These are phyloP conservation scores for Onychostruthus taczanowskii DNA, from an alignment of 2,113 vertebrate genomes.

Conservation along the genomic window DNA sequence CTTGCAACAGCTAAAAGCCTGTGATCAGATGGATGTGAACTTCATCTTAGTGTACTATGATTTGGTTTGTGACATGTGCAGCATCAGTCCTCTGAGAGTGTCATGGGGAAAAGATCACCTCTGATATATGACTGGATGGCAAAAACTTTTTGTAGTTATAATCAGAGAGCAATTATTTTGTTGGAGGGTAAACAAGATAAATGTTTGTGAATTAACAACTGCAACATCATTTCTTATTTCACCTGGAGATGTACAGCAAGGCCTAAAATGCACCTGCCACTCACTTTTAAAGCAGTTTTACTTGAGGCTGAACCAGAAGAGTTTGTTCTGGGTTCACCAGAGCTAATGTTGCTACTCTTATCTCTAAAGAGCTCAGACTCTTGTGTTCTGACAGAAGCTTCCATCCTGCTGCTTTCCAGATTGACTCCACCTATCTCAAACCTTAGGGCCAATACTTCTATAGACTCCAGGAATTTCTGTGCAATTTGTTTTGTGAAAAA, in stretches of 20 bases:
- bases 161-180: slow-evolving; percentile 63
- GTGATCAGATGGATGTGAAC: background rate
- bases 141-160: slow-evolving; percentile 62
- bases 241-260: background rate
- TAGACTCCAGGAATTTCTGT: background rate
- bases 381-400: background rate
- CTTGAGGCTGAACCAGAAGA: background rate
- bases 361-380: background rate
- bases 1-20: background rate
- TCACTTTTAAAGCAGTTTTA: background rate
- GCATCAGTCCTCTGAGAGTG: slow-evolving; percentile 40
- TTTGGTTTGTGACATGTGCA: slow-evolving; percentile 50
- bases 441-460: background rate
- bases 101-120: slow-evolving; percentile 52
- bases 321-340: background rate
- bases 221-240: background rate
- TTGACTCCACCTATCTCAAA: background rate
- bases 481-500: background rate
- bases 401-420: background rate
- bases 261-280: background rate
- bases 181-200: slow-evolving; percentile 60
- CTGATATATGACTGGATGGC: slow-evolving; percentile 34
- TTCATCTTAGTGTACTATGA: background rate
- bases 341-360: background rate
- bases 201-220: slow-evolving; percentile 17